A percentile compares a stretch with the other conserved stretches of the same genome.
Conservation (phyloP, 2,888 invertebrate species). For the Synergus laeviventris region DNA sequence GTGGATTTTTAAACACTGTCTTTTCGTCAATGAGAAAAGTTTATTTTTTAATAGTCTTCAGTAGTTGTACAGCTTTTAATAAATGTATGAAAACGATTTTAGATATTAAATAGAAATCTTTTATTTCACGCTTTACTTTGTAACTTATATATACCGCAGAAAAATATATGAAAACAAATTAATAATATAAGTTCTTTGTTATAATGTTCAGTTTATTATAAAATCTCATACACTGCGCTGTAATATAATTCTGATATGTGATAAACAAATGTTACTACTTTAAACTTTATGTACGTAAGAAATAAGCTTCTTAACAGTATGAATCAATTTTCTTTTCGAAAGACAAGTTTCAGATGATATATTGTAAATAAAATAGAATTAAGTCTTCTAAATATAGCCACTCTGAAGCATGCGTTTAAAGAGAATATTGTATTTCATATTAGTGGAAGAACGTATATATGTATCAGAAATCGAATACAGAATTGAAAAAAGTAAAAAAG, state of each 20-base stretch:
- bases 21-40: not conserved
- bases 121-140: constrained; percentile 25
- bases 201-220: constrained; percentile 24
- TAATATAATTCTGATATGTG: constrained; percentile 52
- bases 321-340: constrained; percentile 44
- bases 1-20: not conserved
- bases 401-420: constrained; percentile 45
- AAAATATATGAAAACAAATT: constrained; percentile 9
- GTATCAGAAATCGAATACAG: constrained; percentile 48
- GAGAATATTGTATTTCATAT: constrained; percentile 47
- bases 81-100: constrained; percentile 9
- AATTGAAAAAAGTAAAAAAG: constrained; percentile 24
- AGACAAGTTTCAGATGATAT: constrained; percentile 43
- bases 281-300: constrained; percentile 30
- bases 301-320: constrained; percentile 30
- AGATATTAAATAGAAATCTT: not conserved
- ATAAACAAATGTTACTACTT: constrained; percentile 47
- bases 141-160: not conserved
- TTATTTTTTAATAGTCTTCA: constrained; percentile 17
- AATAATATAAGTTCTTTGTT: constrained; percentile 18
- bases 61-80: constrained; percentile 22
- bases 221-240: constrained; percentile 41
- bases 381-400: constrained; percentile 49
- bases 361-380: constrained; percentile 48
- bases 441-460: constrained; percentile 41